phyloP scores from a whole-genome alignment of 2,888 invertebrate genomes.

The Chouioia cunea region DNA sequence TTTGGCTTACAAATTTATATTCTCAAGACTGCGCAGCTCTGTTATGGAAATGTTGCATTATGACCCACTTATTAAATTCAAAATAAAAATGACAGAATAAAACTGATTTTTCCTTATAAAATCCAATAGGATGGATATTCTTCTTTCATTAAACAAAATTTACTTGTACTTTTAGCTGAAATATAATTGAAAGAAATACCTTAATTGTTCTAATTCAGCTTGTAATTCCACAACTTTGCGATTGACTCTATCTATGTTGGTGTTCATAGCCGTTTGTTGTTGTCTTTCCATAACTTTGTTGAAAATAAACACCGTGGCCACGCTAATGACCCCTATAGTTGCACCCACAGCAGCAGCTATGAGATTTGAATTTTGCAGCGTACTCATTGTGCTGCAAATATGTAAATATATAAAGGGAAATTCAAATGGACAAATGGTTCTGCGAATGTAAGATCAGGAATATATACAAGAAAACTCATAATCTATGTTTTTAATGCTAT shows the following conservation, averaged over 20 bases:
- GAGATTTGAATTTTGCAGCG: conserved; percentile 56
- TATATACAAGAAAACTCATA: too few relatives aligned
- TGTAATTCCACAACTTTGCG: conserved; percentile 58
- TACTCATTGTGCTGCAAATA: conserved; percentile 56
- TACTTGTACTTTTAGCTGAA: background rate
- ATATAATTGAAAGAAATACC: conserved; percentile 51
- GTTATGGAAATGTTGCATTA: too few relatives aligned
- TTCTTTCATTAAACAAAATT: background rate
- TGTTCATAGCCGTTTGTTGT: conserved; percentile 53
- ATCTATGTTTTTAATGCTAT: too few relatives aligned
- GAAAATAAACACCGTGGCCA: conserved; percentile 61
- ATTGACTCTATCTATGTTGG: conserved; percentile 58
- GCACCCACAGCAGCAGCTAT: conserved; percentile 62
- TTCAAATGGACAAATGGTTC: too few relatives aligned
- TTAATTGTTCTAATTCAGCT: conserved; percentile 58
- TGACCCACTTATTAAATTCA: too few relatives aligned
- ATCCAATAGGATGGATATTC: background rate
- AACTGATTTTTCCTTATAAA: too few relatives aligned
- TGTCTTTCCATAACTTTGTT: conserved; percentile 58
- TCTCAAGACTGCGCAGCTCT: too few relatives aligned
- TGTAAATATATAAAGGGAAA: too few relatives aligned
- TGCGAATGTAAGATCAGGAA: too few relatives aligned
- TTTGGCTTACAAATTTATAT: too few relatives aligned
- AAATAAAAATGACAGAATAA: too few relatives aligned
- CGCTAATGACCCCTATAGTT: conserved; percentile 62